Conservation (phyloP, 2,888 invertebrate species). For the Polylopha cassiicola region DNA sequence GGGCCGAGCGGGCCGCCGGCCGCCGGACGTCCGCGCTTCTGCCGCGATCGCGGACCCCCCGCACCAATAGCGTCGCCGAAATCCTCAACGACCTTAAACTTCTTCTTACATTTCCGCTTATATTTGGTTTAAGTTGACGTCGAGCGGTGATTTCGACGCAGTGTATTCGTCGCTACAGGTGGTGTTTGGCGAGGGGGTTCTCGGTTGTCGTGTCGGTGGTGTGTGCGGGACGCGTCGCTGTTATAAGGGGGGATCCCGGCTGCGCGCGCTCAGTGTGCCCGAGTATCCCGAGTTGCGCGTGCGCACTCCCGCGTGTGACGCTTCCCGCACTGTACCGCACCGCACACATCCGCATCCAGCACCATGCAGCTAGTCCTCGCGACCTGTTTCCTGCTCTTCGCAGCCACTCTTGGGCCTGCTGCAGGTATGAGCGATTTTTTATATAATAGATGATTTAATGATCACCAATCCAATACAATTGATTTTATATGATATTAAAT, state of each 20-base stretch:
- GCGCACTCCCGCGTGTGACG: constrained; percentile 58
- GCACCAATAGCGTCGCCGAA: constrained; percentile 27
- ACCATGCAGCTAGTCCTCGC: constrained; percentile 73
- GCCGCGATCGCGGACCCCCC: constrained; percentile 45
- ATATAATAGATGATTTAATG: not conserved
- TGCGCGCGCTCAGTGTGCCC: constrained; percentile 74
- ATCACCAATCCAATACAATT: too few relatives aligned
- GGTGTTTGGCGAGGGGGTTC: constrained; percentile 42
- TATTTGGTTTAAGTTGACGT: constrained; percentile 25
- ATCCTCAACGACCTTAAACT: constrained; percentile 19
- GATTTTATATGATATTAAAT: too few relatives aligned
- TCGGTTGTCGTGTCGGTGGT: constrained; percentile 44
- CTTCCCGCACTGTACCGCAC: constrained; percentile 35
- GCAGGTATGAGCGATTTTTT: constrained; percentile 54
- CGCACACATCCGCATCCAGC: constrained; percentile 39
- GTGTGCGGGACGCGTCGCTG: constrained; percentile 69
- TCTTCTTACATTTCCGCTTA: constrained; percentile 36
- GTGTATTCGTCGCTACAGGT: constrained; percentile 43
- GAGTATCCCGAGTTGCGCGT: constrained; percentile 71
- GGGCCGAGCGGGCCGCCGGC: constrained; percentile 40
- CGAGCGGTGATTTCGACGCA: constrained; percentile 31
- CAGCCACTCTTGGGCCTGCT: constrained; percentile 69
- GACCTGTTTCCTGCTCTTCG: constrained; percentile 73
- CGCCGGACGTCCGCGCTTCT: constrained; percentile 48
- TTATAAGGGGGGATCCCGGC: constrained; percentile 74